Percentiles rank a stretch among this genome's conserved stretches.
These are phyloP conservation scores for Collichthys lucidus DNA, from an alignment of 2,113 vertebrate genomes.

Conservation along the genomic window DNA sequence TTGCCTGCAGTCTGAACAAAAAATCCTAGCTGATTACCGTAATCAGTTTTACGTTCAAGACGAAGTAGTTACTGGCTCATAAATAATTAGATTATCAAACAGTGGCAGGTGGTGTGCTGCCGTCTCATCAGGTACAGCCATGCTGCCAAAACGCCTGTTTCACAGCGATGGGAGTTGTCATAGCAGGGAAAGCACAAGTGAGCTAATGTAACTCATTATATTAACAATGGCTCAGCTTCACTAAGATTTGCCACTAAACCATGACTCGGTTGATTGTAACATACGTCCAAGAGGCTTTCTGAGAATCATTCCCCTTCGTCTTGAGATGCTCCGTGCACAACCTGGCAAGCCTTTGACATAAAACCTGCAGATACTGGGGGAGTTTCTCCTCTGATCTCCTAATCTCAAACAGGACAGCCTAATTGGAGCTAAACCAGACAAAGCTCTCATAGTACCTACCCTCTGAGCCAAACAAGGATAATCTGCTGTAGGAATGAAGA, in stretches of 20 bases:
- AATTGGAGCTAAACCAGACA: conserved; percentile 63
- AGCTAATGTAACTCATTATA: conserved; percentile 1
- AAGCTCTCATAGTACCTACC: conserved; percentile 24
- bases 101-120: conserved; percentile 29
- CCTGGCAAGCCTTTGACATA: conserved; percentile 37
- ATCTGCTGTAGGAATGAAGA: conserved; percentile 28
- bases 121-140: conserved; percentile 16
- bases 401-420: conserved; percentile 47
- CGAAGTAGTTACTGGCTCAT: conserved; percentile 10
- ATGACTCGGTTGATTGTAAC: conserved; percentile 2
- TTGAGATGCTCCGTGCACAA: conserved; percentile 16
- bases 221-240: background rate
- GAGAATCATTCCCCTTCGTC: conserved; percentile 36
- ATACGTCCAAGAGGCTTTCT: conserved; percentile 30
- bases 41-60: conserved; percentile 17
- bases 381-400: conserved; percentile 54
- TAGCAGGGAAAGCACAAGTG: background rate
- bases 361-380: conserved; percentile 22
- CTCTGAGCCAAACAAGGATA: conserved; percentile 35
- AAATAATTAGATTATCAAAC: conserved; percentile 40
- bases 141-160: conserved; percentile 15
- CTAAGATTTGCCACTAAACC: background rate
- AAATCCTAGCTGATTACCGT: conserved; percentile 9
- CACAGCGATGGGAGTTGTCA: background rate
- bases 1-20: too few species aligned